A percentile compares a stretch with the other conserved stretches of the same genome.
Conservation (phyloP, 2,888 invertebrate genomes). For the Calliopum simillimum region DNA sequence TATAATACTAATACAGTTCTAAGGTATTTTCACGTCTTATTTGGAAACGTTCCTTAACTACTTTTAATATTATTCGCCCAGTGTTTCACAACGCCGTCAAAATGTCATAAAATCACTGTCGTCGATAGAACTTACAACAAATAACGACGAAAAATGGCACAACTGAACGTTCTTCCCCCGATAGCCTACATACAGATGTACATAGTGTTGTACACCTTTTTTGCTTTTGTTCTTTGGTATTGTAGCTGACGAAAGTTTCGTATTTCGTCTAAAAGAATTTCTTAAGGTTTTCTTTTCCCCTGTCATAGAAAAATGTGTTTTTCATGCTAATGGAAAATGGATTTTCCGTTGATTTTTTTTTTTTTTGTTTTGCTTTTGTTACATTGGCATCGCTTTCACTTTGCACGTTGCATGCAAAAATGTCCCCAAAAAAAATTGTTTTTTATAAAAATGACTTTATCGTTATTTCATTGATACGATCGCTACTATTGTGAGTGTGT, state of each 20-base stretch:
- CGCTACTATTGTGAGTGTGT: no score
- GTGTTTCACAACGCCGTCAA: background rate
- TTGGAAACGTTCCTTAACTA: no score
- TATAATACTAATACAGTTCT: no score
- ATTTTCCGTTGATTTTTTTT: conserved; percentile 6
- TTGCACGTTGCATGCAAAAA: conserved; percentile 11
- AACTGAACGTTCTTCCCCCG: no score
- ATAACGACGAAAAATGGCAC: background rate
- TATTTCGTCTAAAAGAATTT: conserved; percentile 14
- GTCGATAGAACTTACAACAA: background rate
- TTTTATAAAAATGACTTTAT: conserved; percentile 9
- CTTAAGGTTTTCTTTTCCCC: conserved; percentile 2
- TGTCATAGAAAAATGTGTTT: conserved; percentile 49
- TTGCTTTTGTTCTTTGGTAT: background rate
- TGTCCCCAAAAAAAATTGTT: background rate
- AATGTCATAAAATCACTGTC: conserved; percentile 30
- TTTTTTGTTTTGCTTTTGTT: background rate
- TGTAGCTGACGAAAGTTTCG: conserved; percentile 13
- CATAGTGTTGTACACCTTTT: background rate
- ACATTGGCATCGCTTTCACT: background rate
- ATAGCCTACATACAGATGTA: background rate
- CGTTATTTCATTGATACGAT: conserved; percentile 20
- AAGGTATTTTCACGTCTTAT: no score
- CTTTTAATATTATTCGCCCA: no score
- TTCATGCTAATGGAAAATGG: conserved; percentile 46